Conservation (phyloP, 2,113 vertebrate species). For the Anas platyrhynchos region DNA sequence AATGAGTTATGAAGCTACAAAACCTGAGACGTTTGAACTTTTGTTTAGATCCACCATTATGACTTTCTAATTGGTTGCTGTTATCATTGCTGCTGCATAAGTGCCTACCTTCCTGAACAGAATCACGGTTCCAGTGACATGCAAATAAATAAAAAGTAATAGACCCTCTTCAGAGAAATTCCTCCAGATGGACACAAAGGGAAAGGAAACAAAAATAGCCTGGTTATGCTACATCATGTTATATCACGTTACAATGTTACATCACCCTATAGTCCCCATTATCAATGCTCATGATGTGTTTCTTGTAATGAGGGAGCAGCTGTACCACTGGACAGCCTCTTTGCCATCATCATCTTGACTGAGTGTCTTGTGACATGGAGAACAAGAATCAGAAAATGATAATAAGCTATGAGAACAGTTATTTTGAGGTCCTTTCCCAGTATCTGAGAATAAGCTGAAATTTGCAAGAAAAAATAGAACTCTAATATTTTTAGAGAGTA, state of each 20-base stretch:
- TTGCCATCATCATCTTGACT: not conserved
- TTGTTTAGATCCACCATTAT: not conserved
- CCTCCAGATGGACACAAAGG: not conserved
- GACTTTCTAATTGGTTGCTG: not conserved
- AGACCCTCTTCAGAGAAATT: not conserved
- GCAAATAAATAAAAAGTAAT: not conserved
- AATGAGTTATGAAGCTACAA: not conserved
- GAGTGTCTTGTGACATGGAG: not conserved
- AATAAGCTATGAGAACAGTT: not conserved
- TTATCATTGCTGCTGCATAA: not conserved
- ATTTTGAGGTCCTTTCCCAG: constrained; percentile 20
- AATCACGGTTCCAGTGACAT: not conserved
- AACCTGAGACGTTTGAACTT: not conserved
- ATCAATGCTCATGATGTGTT: not conserved
- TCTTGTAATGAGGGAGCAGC: not conserved
- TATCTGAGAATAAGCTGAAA: not conserved
- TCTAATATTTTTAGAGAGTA: constrained; percentile 45
- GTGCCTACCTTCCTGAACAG: not conserved
- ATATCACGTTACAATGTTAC: not conserved
- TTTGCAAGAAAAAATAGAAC: constrained; percentile 1
- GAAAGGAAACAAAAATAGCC: not conserved
- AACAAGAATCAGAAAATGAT: constrained; percentile 12
- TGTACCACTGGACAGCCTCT: not conserved
- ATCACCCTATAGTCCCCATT: not conserved
- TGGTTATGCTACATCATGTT: not conserved